phyloP scores from a whole-genome alignment of 1,140 invertebrate species.

The Vollenhovia emeryi region DNA sequence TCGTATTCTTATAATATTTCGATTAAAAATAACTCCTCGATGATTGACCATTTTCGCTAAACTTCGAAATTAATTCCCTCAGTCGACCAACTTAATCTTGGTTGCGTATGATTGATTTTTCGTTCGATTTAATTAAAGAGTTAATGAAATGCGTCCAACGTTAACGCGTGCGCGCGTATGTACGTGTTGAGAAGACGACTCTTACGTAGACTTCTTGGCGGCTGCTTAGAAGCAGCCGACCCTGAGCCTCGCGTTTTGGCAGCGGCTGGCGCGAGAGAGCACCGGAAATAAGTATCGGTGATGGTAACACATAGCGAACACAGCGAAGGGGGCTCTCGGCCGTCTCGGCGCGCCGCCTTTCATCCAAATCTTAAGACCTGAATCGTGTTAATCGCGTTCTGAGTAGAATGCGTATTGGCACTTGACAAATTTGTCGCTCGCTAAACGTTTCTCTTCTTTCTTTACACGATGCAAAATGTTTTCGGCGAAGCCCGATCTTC shows the following conservation, averaged over 20 bases:
- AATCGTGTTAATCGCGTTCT: constrained; percentile 16
- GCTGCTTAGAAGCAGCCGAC: constrained; percentile 36
- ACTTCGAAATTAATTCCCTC: not conserved
- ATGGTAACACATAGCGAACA: constrained; percentile 18
- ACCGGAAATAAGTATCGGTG: constrained; percentile 62
- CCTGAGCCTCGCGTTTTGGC: constrained; percentile 55
- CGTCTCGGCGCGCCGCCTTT: not conserved
- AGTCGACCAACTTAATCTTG: not conserved
- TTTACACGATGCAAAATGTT: not conserved
- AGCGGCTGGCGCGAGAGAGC: constrained; percentile 48
- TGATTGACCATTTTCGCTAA: not conserved
- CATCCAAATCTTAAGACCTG: constrained; percentile 16
- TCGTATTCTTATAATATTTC: not conserved
- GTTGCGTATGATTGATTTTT: not conserved
- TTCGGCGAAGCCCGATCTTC: not conserved
- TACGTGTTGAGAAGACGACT: not conserved
- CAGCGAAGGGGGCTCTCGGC: not conserved
- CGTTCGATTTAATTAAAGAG: not conserved
- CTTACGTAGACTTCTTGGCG: constrained; percentile 55
- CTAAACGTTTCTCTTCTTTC: not conserved
- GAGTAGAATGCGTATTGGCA: not conserved
- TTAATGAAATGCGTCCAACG: not conserved
- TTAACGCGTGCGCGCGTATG: not conserved
- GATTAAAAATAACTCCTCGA: not conserved
- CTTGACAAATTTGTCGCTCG: not conserved